Evolutionary conservation across 2,113 vertebrate species (phyloP).

Genomic region (Onychostoma macrolepis): DNA sequence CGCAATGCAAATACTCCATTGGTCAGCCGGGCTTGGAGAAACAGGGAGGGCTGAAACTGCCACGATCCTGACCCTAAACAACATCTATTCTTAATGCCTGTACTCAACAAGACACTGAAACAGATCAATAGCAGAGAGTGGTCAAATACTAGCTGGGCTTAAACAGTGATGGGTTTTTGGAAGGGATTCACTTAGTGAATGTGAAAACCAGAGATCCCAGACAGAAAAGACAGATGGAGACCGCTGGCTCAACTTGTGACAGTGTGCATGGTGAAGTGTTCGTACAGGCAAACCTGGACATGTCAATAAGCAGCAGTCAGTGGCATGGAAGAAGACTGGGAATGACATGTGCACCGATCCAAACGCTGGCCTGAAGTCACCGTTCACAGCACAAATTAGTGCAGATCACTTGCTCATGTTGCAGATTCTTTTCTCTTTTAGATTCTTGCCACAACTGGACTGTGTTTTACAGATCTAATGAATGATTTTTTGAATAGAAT

Average conservation of each 20-base stretch:
- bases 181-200: slow-evolving; percentile 46
- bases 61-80: slow-evolving; percentile 30
- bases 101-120: slow-evolving; percentile 39
- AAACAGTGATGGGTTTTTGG: slow-evolving; percentile 21
- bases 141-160: slow-evolving; percentile 26
- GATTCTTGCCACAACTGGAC: slow-evolving; percentile 14
- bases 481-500: background rate
- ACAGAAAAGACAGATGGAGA: slow-evolving; percentile 72
- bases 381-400: slow-evolving; percentile 66
- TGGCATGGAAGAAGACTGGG: slow-evolving; percentile 76
- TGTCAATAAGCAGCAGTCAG: slow-evolving; percentile 68
- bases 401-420: slow-evolving; percentile 59
- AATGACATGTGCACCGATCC: slow-evolving; percentile 74
- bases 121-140: slow-evolving; percentile 32
- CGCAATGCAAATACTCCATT: slow-evolving; percentile 59
- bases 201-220: slow-evolving; percentile 54
- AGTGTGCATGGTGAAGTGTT: slow-evolving; percentile 67
- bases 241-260: slow-evolving; percentile 55
- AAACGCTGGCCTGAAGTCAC: slow-evolving; percentile 71
- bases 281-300: slow-evolving; percentile 65
- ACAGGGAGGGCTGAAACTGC: background rate
- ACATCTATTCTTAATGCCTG: slow-evolving; percentile 39
- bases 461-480: background rate
- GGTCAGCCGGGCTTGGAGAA: slow-evolving; percentile 44
- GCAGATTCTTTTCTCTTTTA: slow-evolving; percentile 55